These are phyloP conservation scores for Phenganax subtilis DNA, from an alignment of 92 coral and sea anemone species.

Conservation along the genomic window DNA sequence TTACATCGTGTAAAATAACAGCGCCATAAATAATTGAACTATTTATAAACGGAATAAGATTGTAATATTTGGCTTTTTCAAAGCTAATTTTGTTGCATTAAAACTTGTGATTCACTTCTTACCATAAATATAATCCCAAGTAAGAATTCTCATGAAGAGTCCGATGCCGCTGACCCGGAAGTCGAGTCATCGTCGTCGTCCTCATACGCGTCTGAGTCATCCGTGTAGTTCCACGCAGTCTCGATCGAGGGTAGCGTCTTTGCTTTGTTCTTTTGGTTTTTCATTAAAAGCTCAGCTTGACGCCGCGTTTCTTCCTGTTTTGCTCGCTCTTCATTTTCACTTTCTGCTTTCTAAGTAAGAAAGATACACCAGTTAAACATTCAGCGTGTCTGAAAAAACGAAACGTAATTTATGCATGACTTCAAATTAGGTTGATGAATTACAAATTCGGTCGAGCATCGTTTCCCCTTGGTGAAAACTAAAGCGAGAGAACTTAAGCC, in stretches of 20 bases:
- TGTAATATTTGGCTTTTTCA: neutral
- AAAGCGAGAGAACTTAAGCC: no score
- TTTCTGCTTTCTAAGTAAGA: slow-evolving; percentile 27
- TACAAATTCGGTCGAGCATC: no score
- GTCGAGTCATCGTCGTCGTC: slow-evolving; percentile 21
- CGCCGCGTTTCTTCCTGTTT: slow-evolving; percentile 30
- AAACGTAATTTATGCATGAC: no score
- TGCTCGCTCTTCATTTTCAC: slow-evolving; percentile 30
- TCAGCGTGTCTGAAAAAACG: no score
- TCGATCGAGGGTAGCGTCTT: slow-evolving; percentile 30
- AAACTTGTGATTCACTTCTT: neutral
- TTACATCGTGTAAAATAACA: neutral
- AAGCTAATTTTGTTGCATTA: neutral
- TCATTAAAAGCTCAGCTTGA: slow-evolving; percentile 37
- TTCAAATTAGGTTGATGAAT: no score
- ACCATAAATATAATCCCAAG: neutral
- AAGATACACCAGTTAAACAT: neutral
- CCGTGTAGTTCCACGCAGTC: slow-evolving; percentile 36
- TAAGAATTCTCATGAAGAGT: slow-evolving; percentile 7
- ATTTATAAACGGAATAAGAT: neutral
- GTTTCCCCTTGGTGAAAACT: no score
- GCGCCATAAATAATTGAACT: neutral
- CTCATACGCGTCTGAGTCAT: slow-evolving; percentile 27
- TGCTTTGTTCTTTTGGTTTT: slow-evolving; percentile 23
- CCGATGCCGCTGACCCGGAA: slow-evolving; percentile 16